A percentile compares a stretch with the other conserved stretches of the same genome.
Conservation (phyloP, 1,140 invertebrate genomes). For the Drosophila mayri region DNA sequence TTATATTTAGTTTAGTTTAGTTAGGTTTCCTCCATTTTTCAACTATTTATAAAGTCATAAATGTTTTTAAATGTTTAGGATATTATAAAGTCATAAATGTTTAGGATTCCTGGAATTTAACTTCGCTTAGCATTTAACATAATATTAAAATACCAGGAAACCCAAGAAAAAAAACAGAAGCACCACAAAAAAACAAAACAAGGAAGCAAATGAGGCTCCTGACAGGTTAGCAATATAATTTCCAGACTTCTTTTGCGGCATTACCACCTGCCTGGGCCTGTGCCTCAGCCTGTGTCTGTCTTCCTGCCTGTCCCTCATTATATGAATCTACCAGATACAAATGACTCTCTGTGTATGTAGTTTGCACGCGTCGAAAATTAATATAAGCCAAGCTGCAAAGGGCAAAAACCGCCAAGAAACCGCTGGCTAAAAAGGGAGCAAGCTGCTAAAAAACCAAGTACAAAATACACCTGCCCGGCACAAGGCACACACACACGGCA, state of each 20-base stretch:
- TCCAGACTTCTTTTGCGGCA: slow-evolving; percentile 13
- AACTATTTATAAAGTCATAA: slow-evolving; percentile 6
- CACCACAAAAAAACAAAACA: slow-evolving; percentile 8
- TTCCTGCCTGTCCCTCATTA: slow-evolving; percentile 2
- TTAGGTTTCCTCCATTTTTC: too few relatives aligned
- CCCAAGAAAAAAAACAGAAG: background rate
- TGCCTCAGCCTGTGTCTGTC: slow-evolving; percentile 18
- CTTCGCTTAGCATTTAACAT: slow-evolving; percentile 6
- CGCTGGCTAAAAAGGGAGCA: slow-evolving; percentile 34
- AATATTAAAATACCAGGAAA: background rate
- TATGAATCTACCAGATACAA: slow-evolving; percentile 10
- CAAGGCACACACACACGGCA: slow-evolving; percentile 8
- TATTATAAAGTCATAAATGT: background rate
- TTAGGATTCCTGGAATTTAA: slow-evolving; percentile 16
- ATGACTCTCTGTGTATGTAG: slow-evolving; percentile 3
- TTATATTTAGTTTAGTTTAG: too few relatives aligned
- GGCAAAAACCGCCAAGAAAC: slow-evolving; percentile 62
- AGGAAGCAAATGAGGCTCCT: slow-evolving; percentile 23
- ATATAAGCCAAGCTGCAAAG: slow-evolving; percentile 72
- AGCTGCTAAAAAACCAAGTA: slow-evolving; percentile 54
- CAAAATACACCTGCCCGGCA: slow-evolving; percentile 68
- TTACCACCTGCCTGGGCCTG: slow-evolving; percentile 55
- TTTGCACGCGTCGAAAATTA: slow-evolving; percentile 71
- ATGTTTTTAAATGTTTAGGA: background rate
- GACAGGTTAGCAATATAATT: slow-evolving; percentile 31